A percentile compares a stretch with the other conserved stretches of the same genome.
Evolutionary conservation across 92 coral and sea anemone genomes (phyloP).

Genomic region (Plumapathes pennacea): DNA sequence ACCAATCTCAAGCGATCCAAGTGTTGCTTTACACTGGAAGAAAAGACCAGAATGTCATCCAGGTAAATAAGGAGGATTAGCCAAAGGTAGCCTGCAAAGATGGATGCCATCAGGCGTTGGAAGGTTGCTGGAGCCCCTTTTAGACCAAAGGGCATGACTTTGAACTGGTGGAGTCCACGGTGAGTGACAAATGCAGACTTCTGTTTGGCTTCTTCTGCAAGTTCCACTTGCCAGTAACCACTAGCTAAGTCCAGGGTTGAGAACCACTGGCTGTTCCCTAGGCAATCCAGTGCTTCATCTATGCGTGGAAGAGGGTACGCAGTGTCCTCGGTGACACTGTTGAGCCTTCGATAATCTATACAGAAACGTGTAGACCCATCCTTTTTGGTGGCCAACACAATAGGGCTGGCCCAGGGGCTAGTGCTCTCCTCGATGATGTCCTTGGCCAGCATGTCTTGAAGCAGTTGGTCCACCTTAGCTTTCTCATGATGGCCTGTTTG

Average conservation of each 20-base stretch:
- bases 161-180: constrained; percentile 38
- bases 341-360: constrained; percentile 40
- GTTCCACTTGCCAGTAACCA: constrained; percentile 61
- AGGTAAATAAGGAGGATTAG: constrained; percentile 48
- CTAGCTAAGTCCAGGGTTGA: constrained; percentile 46
- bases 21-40: constrained; percentile 50
- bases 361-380: constrained; percentile 51
- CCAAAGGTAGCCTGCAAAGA: constrained; percentile 24
- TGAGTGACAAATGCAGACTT: constrained; percentile 52
- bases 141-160: constrained; percentile 53
- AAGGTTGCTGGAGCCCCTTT: constrained; percentile 47
- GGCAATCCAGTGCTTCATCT: constrained; percentile 39
- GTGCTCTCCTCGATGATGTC: constrained; percentile 44
- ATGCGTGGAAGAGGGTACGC: constrained; percentile 46
- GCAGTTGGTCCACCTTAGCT: constrained; percentile 12
- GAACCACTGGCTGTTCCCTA: constrained; percentile 36
- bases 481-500: constrained; percentile 9
- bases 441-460: constrained; percentile 17
- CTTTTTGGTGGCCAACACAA: constrained; percentile 49
- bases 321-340: constrained; percentile 47
- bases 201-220: constrained; percentile 44
- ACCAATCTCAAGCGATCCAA: constrained; percentile 22
- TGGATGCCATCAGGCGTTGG: constrained; percentile 36
- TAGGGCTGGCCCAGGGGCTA: constrained; percentile 48
- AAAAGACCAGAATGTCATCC: constrained; percentile 47